Evolutionary conservation across 2,888 invertebrate species (phyloP).

Genomic region (Limnephilus lunatus): DNA sequence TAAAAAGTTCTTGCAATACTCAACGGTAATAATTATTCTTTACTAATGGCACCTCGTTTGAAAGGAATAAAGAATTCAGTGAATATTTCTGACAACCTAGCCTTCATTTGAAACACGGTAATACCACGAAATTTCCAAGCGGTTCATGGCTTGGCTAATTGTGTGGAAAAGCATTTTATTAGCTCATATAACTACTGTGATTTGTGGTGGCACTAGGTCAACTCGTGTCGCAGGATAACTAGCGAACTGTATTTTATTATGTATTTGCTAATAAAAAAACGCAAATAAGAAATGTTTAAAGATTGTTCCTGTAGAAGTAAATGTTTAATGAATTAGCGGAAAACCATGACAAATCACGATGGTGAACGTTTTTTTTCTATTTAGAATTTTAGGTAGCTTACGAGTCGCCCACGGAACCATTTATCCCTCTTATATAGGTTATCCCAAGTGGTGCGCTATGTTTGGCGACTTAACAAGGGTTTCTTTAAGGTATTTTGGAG

Average conservation of each 20-base stretch:
- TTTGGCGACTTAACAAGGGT: no score
- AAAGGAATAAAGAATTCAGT: neutral
- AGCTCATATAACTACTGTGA: neutral
- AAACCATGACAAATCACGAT: neutral
- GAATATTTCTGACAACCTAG: neutral
- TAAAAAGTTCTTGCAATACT: slow-evolving; percentile 20
- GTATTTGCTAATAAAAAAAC: neutral
- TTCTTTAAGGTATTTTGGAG: no score
- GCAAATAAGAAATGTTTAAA: neutral
- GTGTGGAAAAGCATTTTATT: neutral
- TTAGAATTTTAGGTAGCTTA: no score
- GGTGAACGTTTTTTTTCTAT: neutral
- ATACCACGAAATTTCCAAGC: neutral
- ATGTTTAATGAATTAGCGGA: neutral
- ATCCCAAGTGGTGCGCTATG: no score
- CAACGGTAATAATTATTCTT: neutral
- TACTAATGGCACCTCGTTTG: neutral
- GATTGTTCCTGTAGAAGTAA: neutral
- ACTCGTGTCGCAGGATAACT: neutral
- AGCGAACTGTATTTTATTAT: neutral
- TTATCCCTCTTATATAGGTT: no score
- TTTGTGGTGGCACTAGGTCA: neutral
- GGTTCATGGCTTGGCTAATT: neutral
- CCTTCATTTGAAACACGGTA: neutral
- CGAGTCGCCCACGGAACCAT: no score